Evolutionary conservation across 2,113 vertebrate genomes (phyloP).

Genomic region (Heptranchias perlo): DNA sequence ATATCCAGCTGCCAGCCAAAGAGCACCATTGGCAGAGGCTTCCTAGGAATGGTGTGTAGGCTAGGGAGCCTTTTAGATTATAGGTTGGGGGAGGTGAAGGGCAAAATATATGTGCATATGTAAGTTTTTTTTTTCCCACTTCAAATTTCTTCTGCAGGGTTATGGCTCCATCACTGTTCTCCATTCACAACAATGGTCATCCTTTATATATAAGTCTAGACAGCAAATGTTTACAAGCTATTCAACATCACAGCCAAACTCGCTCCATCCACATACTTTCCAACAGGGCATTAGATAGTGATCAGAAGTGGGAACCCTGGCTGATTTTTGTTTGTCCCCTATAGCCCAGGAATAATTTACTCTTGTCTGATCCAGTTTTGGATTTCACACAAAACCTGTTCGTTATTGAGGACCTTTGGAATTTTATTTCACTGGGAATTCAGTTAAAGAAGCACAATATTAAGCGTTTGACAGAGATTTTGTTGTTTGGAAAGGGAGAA

Average conservation of each 20-base stretch:
- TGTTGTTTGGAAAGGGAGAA: background rate
- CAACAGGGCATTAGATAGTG: background rate
- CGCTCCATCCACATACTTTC: background rate
- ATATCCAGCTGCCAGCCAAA: background rate
- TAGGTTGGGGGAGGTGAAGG: background rate
- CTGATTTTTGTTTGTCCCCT: background rate
- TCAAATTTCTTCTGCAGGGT: background rate
- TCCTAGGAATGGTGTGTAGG: background rate
- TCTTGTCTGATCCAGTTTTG: background rate
- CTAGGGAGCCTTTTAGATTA: background rate
- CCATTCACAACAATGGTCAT: background rate
- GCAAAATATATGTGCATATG: background rate
- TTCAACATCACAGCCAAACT: background rate
- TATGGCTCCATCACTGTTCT: background rate
- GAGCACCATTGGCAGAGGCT: background rate
- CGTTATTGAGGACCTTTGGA: background rate
- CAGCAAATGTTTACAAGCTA: background rate
- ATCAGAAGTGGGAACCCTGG: background rate
- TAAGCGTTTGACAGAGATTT: background rate
- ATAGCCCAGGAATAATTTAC: background rate
- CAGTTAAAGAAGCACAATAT: background rate
- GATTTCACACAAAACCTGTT: background rate
- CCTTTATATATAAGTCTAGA: background rate
- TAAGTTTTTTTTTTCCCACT: background rate
- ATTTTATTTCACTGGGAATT: background rate